phyloP scores from a whole-genome alignment of 2,797 vertebrate genomes.

The Margarornis squamiger region DNA sequence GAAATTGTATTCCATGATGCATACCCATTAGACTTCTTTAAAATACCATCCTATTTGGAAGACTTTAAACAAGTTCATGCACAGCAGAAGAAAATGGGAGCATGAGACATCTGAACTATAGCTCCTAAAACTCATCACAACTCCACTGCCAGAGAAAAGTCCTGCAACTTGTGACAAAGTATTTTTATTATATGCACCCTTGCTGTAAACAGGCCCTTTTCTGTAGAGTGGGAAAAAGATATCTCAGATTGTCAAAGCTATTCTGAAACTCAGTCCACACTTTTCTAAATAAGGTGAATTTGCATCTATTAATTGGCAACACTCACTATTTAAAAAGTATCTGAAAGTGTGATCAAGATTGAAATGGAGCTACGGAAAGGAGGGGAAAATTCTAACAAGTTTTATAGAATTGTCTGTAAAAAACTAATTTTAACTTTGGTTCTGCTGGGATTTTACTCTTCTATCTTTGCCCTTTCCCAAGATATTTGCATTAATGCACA shows the following conservation, averaged over 20 bases:
- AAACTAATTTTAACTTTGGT: neutral
- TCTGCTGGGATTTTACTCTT: neutral
- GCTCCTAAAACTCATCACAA: neutral
- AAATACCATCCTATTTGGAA: neutral
- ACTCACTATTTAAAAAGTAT: neutral
- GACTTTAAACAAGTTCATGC: neutral
- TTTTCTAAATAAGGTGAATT: neutral
- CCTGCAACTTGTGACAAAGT: neutral
- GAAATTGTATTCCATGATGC: neutral
- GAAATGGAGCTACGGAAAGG: neutral
- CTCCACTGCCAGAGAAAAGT: neutral
- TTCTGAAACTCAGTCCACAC: neutral
- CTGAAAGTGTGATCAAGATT: neutral
- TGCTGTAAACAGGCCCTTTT: neutral
- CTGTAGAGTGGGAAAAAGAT: neutral
- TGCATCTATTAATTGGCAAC: neutral
- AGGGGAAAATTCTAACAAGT: neutral
- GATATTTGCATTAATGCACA: neutral
- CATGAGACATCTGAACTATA: neutral
- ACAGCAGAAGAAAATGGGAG: neutral
- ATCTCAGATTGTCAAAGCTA: neutral
- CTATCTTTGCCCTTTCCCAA: neutral
- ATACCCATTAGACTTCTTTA: neutral
- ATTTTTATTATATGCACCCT: neutral
- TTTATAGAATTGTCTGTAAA: neutral